Evolutionary conservation across 2,113 vertebrate species (phyloP).

Genomic region (Ardeotis arabs): DNA sequence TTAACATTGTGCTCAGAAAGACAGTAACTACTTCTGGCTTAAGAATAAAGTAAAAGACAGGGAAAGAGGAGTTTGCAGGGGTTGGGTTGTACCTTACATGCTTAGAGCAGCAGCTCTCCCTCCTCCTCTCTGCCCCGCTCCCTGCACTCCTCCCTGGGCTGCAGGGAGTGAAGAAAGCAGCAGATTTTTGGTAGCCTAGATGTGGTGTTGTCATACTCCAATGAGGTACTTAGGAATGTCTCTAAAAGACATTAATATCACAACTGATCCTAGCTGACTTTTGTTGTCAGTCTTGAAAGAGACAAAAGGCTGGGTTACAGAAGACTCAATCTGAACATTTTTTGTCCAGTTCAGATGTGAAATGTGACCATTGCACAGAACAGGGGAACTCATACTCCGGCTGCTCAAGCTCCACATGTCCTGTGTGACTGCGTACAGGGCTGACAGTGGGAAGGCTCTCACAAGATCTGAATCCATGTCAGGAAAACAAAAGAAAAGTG

Average conservation of each 20-base stretch:
- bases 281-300: not conserved
- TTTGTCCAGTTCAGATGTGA: not conserved
- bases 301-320: not conserved
- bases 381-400: not conserved
- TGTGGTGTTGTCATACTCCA: not conserved
- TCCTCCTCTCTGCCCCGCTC: not conserved
- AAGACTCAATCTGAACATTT: not conserved
- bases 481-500: not conserved
- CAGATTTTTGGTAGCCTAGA: not conserved
- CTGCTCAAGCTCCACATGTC: not conserved
- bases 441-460: not conserved
- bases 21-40: constrained; percentile 37
- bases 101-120: not conserved
- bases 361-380: not conserved
- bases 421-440: not conserved
- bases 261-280: not conserved
- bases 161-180: not conserved
- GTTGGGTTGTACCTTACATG: not conserved
- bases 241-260: not conserved
- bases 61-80: not conserved
- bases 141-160: not conserved
- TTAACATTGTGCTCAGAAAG: constrained; percentile 19
- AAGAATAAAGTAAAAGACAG: constrained; percentile 39
- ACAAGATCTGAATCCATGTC: not conserved
- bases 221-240: not conserved